Evolutionary conservation across 2,888 invertebrate species (phyloP), one percentile per base, ranked within the genome.

Genomic region (Drosophila suboccidentalis): DNA sequence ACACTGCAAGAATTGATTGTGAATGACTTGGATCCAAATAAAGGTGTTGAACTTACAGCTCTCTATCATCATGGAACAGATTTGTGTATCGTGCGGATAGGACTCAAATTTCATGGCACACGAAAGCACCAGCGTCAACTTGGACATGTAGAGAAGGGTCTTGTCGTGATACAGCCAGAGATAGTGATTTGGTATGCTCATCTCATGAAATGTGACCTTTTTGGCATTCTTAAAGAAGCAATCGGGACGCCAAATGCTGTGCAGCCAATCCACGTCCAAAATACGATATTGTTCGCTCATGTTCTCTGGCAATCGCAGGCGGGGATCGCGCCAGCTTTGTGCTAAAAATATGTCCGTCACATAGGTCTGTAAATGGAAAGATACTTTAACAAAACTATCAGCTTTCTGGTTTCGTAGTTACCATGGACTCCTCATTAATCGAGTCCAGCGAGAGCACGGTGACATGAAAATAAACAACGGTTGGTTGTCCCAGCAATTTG

Each of bases 101-200:
- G 97, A 95, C 90, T 97, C 97, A 84, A 98, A 97, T 93, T 98
- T 97, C 98, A 98, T 98, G 2, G 97, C 97, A 92, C 98, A 98
- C 0, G 97, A 98, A 34, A 98, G 93, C 0, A 98, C 97, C 80
- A 98, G 91, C 0, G 98, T 98, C 80, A 98, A 93, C 97, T 97
- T 97, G 41, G 97, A 97, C 97, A 97, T 98, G 92, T 98, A 98
- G 32, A 98, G 95, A 72, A 98, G 93, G 0, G 97, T 97, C 93
- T 98, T 98, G 92, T 98, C 97, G 89, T 97, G 97, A 88, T 97
- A 97, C 69, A 98, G 92, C 97, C 97, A 97, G 11, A 98, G 93
- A 91, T 98, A 98, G 92, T 98, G 97, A 91, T 98, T 98, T 0
- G 98, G 97, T 92, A 98, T 97, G 91, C 97, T 97, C 97, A 98